Conservation (phyloP, 2,888 invertebrate genomes). For the Noctua janthina region DNA sequence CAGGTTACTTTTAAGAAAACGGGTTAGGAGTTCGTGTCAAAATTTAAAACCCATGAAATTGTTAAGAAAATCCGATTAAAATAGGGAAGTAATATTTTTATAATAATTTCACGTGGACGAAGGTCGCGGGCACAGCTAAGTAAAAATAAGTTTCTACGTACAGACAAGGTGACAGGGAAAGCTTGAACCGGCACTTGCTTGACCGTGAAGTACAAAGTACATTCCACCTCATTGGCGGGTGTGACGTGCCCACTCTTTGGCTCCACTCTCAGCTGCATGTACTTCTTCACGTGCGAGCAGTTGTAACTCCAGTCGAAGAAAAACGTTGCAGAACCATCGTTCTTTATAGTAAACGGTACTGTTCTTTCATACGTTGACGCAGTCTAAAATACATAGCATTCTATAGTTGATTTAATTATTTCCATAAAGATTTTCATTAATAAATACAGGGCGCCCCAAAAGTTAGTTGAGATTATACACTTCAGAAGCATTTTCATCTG, state of each 20-base stretch:
- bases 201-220: slow-evolving; percentile 80
- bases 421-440: neutral
- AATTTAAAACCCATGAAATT: no score
- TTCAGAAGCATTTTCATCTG: neutral
- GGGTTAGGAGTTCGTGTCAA: no score
- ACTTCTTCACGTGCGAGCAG: slow-evolving; percentile 80
- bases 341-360: slow-evolving; percentile 83
- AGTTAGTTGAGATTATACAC: neutral
- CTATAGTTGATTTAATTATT: neutral
- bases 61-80: no score
- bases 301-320: slow-evolving; percentile 85
- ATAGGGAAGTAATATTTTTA: no score
- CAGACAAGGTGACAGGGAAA: slow-evolving; percentile 82
- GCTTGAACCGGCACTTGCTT: slow-evolving; percentile 83
- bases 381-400: slow-evolving; percentile 73
- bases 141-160: slow-evolving; percentile 56
- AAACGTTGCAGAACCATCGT: slow-evolving; percentile 86
- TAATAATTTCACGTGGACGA: no score
- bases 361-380: slow-evolving; percentile 86
- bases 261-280: slow-evolving; percentile 80
- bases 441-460: neutral
- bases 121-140: no score
- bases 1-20: no score
- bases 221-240: slow-evolving; percentile 79
- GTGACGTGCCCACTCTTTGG: slow-evolving; percentile 82